phyloP scores from a whole-genome alignment of 2,797 vertebrate species.

The Cryptoblepharus egeriae region DNA sequence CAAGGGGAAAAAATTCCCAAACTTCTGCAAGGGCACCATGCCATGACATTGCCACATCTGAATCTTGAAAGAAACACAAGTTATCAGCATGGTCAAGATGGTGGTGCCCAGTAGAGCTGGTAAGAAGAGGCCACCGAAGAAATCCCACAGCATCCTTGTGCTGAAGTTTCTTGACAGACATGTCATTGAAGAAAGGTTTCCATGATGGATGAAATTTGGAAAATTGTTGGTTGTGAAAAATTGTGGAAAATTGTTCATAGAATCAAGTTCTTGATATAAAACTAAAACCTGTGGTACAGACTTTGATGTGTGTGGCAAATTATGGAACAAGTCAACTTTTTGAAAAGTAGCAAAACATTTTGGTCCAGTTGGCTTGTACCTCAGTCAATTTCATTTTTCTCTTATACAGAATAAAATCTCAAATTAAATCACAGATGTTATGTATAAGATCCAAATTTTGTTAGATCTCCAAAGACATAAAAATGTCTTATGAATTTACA shows the following conservation, averaged over 20 bases:
- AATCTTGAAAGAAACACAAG: too few relatives aligned
- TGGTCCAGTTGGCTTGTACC: neutral
- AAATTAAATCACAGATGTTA: conserved; percentile 35
- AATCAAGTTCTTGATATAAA: neutral
- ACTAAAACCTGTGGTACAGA: conserved; percentile 4
- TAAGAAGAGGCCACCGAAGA: too few relatives aligned
- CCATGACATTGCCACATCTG: too few relatives aligned
- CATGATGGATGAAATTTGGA: neutral
- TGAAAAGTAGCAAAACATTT: neutral
- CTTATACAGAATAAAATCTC: conserved; percentile 29
- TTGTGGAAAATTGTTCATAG: neutral
- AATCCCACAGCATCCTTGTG: too few relatives aligned
- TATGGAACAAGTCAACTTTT: conserved; percentile 13
- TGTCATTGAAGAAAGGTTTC: neutral
- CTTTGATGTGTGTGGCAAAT: conserved; percentile 6
- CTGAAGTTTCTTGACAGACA: neutral
- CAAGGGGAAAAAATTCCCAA: too few relatives aligned
- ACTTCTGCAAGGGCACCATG: too few relatives aligned
- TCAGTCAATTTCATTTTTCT: neutral
- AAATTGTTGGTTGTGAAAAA: neutral
- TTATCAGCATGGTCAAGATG: too few relatives aligned
- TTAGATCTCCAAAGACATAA: conserved; percentile 45
- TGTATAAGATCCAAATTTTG: conserved; percentile 50
- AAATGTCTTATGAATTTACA: conserved; percentile 28
- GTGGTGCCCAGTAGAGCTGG: too few relatives aligned